Conservation (phyloP, 2,113 vertebrate species). For the Psittacula cyanocephala region DNA sequence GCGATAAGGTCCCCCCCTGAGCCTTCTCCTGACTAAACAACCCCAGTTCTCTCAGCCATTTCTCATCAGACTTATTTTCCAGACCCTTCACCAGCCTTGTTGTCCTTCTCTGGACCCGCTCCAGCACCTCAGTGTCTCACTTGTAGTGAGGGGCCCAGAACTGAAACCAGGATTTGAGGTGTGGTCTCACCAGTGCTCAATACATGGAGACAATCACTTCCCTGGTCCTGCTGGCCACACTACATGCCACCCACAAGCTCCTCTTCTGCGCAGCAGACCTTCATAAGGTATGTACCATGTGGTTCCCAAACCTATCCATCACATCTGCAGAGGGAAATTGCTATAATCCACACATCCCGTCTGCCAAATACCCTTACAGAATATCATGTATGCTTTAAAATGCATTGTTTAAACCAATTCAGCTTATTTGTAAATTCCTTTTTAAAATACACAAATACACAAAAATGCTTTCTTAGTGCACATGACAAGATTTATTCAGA, state of each 20-base stretch:
- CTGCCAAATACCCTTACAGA: not conserved
- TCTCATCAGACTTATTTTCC: not conserved
- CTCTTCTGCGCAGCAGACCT: not conserved
- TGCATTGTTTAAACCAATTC: not conserved
- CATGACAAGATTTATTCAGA: not conserved
- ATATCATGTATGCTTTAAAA: not conserved
- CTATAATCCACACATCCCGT: not conserved
- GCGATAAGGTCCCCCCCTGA: not conserved
- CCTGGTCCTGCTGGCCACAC: not conserved
- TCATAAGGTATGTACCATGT: accelerated
- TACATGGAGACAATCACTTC: not conserved
- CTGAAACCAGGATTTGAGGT: not conserved
- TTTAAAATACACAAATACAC: not conserved
- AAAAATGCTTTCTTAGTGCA: not conserved
- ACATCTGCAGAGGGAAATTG: not conserved
- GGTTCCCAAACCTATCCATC: not conserved
- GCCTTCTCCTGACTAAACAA: not conserved
- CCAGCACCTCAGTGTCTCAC: not conserved
- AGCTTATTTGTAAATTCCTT: not conserved
- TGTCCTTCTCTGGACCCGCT: not conserved
- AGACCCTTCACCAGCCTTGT: not conserved
- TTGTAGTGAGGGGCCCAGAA: not conserved
- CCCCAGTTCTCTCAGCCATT: not conserved
- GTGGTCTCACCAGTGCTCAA: not conserved
- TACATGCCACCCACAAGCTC: not conserved